A percentile compares a stretch with the other conserved stretches of the same genome.
These are phyloP conservation scores for Patella pellucida DNA, from an alignment of 2,888 invertebrate genomes.

Conservation along the genomic window DNA sequence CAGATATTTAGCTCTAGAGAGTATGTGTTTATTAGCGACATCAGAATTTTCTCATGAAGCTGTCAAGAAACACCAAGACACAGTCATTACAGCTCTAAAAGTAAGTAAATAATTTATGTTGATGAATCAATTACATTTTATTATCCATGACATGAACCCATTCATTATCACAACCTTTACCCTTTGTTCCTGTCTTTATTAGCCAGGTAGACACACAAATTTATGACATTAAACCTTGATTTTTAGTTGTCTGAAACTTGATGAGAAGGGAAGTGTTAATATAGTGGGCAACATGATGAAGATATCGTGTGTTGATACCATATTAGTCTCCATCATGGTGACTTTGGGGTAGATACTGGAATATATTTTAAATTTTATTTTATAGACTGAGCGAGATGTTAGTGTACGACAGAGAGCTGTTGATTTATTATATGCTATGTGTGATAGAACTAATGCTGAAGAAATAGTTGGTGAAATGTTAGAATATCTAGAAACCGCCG, in stretches of 20 bases:
- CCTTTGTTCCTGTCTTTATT: too few relatives aligned
- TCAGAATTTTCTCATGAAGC: conserved; percentile 99
- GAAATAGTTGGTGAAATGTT: conserved; percentile 99
- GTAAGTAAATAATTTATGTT: conserved; percentile 63
- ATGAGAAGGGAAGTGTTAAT: too few relatives aligned
- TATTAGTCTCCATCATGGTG: too few relatives aligned
- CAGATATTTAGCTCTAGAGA: conserved; percentile 94
- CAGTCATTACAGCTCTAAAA: conserved; percentile 98
- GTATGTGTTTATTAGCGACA: conserved; percentile 98
- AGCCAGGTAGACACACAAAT: too few relatives aligned
- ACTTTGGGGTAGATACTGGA: too few relatives aligned
- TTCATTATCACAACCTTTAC: too few relatives aligned
- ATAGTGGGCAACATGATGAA: too few relatives aligned
- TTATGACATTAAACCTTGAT: too few relatives aligned
- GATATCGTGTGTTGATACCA: too few relatives aligned
- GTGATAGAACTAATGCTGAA: conserved; percentile 98
- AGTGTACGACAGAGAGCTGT: conserved; percentile 98
- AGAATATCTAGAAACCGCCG: conserved; percentile 98
- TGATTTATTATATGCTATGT: conserved; percentile 99
- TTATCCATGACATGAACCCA: too few relatives aligned
- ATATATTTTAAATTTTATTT: conserved; percentile 26
- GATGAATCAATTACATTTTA: too few relatives aligned
- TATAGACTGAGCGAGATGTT: conserved; percentile 96
- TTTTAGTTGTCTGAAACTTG: too few relatives aligned
- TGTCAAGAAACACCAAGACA: conserved; percentile 99